Percentiles rank a stretch among this genome's conserved stretches.
Conservation (phyloP, 2,888 invertebrate genomes). For the Atherix ibis region DNA sequence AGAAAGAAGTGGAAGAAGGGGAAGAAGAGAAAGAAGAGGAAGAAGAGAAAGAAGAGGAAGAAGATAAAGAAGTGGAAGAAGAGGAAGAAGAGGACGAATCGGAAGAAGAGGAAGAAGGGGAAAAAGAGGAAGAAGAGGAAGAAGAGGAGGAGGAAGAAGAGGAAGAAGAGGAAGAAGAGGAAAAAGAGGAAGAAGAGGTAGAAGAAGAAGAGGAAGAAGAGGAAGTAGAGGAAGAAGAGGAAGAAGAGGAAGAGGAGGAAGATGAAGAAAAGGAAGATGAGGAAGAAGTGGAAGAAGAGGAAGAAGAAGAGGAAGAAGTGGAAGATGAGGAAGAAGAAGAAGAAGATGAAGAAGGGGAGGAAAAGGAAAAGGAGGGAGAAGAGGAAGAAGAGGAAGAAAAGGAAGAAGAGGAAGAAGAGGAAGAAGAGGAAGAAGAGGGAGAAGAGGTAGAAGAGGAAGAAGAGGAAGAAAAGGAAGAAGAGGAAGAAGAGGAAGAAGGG, state of each 20-base stretch:
- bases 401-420: not conserved
- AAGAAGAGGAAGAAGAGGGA: not conserved
- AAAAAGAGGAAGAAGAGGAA: not conserved
- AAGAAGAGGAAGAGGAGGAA: not conserved
- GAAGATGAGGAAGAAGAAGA: not conserved
- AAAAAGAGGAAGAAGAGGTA: not conserved
- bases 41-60: not conserved
- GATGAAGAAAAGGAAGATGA: not conserved
- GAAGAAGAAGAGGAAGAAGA: not conserved
- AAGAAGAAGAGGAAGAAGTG: not conserved
- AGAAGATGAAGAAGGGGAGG: not conserved
- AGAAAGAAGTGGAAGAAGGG: not conserved
- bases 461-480: not conserved
- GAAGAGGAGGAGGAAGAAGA: not conserved
- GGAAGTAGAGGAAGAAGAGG: not conserved
- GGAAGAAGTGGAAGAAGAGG: not conserved
- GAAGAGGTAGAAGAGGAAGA: not conserved
- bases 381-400: not conserved
- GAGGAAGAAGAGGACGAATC: not conserved
- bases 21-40: not conserved
- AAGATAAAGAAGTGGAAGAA: not conserved
- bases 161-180: not conserved
- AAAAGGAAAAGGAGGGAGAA: not conserved
- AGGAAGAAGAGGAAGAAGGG: not conserved
- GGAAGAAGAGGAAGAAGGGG: not conserved